These are phyloP conservation scores for Oncorhynchus kisutch DNA, from an alignment of 2,113 vertebrate species.

Conservation along the genomic window DNA sequence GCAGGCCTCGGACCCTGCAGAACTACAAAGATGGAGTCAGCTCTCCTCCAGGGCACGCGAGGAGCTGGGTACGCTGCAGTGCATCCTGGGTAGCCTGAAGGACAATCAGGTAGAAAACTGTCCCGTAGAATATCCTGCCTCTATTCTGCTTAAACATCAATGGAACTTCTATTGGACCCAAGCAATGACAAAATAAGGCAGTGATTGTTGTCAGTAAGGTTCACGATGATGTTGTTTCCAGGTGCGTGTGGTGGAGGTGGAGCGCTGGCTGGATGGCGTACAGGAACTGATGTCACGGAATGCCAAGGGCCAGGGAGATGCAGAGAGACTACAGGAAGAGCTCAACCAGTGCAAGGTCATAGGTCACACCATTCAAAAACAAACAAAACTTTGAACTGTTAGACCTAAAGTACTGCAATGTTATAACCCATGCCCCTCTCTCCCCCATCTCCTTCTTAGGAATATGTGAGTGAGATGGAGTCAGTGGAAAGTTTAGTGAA, in stretches of 20 bases:
- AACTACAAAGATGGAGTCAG: constrained; percentile 81
- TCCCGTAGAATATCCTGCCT: constrained; percentile 14
- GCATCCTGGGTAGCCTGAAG: constrained; percentile 81
- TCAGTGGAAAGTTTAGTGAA: constrained; percentile 82
- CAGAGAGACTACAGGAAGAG: constrained; percentile 78
- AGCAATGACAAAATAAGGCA: background rate
- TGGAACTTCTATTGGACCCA: background rate
- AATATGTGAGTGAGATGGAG: constrained; percentile 69
- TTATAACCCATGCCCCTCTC: background rate
- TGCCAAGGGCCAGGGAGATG: constrained; percentile 65
- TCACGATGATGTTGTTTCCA: constrained; percentile 48
- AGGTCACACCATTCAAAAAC: background rate
- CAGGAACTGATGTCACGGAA: constrained; percentile 82
- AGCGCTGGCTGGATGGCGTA: constrained; percentile 83
- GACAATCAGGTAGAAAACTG: constrained; percentile 79
- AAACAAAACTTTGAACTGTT: background rate
- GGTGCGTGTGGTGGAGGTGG: constrained; percentile 78
- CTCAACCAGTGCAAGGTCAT: constrained; percentile 86
- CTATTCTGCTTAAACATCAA: background rate
- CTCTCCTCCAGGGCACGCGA: constrained; percentile 77
- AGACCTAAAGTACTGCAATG: too few species aligned
- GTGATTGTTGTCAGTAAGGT: background rate
- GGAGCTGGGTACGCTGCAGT: constrained; percentile 81
- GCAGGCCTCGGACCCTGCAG: constrained; percentile 74
- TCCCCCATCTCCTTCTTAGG: constrained; percentile 34